Conservation (phyloP, 1,140 invertebrate species). For the Schmidtea mediterranea region DNA sequence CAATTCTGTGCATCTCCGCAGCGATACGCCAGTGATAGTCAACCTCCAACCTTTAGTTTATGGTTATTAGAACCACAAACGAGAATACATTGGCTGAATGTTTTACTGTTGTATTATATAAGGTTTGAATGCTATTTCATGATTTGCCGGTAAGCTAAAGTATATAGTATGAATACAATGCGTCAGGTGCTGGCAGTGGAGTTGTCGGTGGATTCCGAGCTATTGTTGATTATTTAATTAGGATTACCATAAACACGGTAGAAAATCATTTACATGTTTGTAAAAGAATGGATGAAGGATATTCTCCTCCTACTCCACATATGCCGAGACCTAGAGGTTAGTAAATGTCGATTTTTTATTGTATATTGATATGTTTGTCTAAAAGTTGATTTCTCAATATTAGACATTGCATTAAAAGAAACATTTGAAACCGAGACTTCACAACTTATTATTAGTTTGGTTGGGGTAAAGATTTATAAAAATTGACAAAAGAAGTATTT, state of each 20-base stretch:
- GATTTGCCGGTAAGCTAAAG: too few species aligned
- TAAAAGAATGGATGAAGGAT: constrained; percentile 13
- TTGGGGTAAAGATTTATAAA: too few species aligned
- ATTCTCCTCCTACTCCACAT: constrained; percentile 34
- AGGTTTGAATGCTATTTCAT: too few species aligned
- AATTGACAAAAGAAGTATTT: too few species aligned
- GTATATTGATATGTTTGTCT: too few species aligned
- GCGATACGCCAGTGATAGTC: constrained; percentile 30
- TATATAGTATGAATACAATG: not conserved
- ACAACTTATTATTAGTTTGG: too few species aligned
- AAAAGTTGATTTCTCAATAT: too few species aligned
- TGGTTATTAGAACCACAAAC: constrained; percentile 58
- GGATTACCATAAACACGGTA: constrained; percentile 70
- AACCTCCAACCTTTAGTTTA: constrained; percentile 44
- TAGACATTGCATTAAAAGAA: too few species aligned
- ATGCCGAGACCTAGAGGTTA: constrained; percentile 42
- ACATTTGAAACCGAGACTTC: too few species aligned
- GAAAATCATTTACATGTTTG: constrained; percentile 53
- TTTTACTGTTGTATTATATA: constrained; percentile 72
- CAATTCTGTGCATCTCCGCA: constrained; percentile 57
- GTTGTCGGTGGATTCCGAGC: not conserved
- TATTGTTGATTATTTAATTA: constrained; percentile 27
- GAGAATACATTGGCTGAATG: constrained; percentile 63
- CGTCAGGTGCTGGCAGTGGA: not conserved
- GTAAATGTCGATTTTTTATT: constrained; percentile 5